Evolutionary conservation across 2,888 invertebrate species (phyloP), one percentile per base, ranked within the genome.

Genomic region (Lepidonotus clava): DNA sequence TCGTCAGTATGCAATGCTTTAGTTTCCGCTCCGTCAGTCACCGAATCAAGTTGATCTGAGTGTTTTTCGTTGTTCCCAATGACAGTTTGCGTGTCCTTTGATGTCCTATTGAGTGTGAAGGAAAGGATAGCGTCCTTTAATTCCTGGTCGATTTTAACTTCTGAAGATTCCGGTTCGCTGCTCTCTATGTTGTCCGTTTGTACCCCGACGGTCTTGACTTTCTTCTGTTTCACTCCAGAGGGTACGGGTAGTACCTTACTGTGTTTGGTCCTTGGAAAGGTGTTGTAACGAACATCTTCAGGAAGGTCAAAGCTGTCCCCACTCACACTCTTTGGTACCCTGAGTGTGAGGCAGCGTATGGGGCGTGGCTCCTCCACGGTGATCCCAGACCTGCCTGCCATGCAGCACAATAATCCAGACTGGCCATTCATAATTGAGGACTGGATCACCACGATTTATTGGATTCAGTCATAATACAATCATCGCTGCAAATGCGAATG

Each of bases 371-470:
- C 61, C 28, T 11, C 28, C 11, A 32, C n/a, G 24, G 61, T 24
- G 28, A 61, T 61, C 24, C 28, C 61, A 18, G 61, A 61, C 61
- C 61, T n/a, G 61, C 28, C 61, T 11, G 61, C 28, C 61, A 61
- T 61, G 28, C 61, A 61, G 61, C 61, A 61, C 61, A 61, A 32
- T 24, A 61, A 24, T 24, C 28, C 61, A 11, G 24, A 11, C 28
- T 61, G 61, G 61, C 61, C 28, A 14, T 61, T 61, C 61, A 61
- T 61, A 11, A n/a, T n/a, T n/a, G n/a, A n/a, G n/a, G n/a, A n/a
- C n/a, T n/a, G n/a, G n/a, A n/a, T n/a, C n/a, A n/a, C n/a, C n/a
- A n/a, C n/a, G n/a, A n/a, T n/a, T n/a, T n/a, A n/a, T n/a, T n/a
- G n/a, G n/a, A n/a, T n/a, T n/a, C n/a, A n/a, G n/a, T n/a, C n/a